These are phyloP conservation scores for Melanocharis versteri DNA, from an alignment of 2,113 vertebrate species.

Conservation along the genomic window DNA sequence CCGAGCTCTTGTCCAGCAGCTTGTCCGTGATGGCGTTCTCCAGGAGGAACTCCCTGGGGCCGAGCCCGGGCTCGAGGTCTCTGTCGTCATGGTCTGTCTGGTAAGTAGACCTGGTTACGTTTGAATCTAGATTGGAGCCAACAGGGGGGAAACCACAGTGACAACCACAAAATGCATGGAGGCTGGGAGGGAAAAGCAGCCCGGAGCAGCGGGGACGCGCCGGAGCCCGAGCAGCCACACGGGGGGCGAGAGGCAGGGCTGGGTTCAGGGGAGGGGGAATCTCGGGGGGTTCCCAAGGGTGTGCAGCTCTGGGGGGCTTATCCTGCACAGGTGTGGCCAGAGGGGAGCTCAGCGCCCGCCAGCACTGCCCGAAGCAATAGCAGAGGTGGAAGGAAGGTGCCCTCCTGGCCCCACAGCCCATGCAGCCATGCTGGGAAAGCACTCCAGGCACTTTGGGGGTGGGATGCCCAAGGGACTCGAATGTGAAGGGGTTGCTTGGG, in stretches of 20 bases:
- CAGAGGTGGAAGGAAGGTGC: not conserved
- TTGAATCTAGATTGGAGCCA: slow-evolving; percentile 65
- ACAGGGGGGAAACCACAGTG: slow-evolving; percentile 33
- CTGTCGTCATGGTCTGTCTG: slow-evolving; percentile 52
- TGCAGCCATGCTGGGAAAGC: slow-evolving; percentile 21
- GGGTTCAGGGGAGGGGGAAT: not conserved
- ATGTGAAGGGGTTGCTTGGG: not conserved
- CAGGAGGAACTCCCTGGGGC: slow-evolving; percentile 74
- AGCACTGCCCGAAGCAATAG: slow-evolving; percentile 10
- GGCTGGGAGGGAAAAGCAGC: slow-evolving; percentile 30
- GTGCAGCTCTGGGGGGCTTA: not conserved
- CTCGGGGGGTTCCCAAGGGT: not conserved
- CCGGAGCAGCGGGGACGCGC: not conserved
- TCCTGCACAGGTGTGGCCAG: not conserved
- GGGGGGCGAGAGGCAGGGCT: not conserved
- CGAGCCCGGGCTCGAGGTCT: slow-evolving; percentile 15
- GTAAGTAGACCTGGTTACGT: slow-evolving; percentile 67
- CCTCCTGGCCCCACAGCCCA: not conserved
- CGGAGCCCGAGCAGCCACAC: not conserved
- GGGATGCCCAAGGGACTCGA: not conserved
- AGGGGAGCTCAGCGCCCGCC: not conserved
- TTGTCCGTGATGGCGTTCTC: slow-evolving; percentile 86
- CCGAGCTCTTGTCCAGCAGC: slow-evolving; percentile 68
- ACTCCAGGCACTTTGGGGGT: not conserved
- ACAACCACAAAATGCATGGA: slow-evolving; percentile 41